phyloP scores from a whole-genome alignment of 1,140 invertebrate species.

The Papilio dardanus region DNA sequence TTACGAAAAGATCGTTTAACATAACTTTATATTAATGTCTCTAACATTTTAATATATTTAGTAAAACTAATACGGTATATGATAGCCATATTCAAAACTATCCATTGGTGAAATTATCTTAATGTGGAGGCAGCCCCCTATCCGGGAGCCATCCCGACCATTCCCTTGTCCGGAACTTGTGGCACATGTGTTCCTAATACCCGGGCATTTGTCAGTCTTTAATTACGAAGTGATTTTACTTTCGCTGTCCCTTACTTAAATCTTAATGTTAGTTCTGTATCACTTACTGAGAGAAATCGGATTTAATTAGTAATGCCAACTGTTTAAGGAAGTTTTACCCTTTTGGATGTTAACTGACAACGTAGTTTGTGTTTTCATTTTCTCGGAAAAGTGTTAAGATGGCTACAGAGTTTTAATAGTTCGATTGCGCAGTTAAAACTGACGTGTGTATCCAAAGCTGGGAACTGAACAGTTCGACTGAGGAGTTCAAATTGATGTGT shows the following conservation, averaged over 20 bases:
- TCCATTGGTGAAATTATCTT: constrained; percentile 27
- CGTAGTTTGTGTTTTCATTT: too few relatives aligned
- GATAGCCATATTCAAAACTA: constrained; percentile 28
- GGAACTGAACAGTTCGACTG: too few relatives aligned
- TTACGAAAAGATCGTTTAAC: too few relatives aligned
- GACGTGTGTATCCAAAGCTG: too few relatives aligned
- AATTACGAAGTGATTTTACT: constrained; percentile 78
- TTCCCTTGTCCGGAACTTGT: constrained; percentile 49
- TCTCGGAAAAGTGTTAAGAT: too few relatives aligned
- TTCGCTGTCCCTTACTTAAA: constrained; percentile 73
- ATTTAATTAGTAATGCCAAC: not conserved
- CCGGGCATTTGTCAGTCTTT: constrained; percentile 78
- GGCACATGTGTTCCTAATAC: constrained; percentile 78
- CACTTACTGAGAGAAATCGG: constrained; percentile 43
- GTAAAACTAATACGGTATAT: not conserved
- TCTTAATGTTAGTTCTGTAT: constrained; percentile 74
- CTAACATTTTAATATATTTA: not conserved
- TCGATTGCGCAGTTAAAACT: too few relatives aligned
- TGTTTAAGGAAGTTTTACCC: not conserved
- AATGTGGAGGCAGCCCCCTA: constrained; percentile 6
- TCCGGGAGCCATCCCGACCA: not conserved
- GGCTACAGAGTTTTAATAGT: too few relatives aligned
- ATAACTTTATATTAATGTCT: too few relatives aligned
- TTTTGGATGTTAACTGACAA: too few relatives aligned
- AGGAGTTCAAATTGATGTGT: too few relatives aligned